Conservation (phyloP, 2,888 invertebrate genomes). For the Acanthosoma haemorrhoidale region DNA sequence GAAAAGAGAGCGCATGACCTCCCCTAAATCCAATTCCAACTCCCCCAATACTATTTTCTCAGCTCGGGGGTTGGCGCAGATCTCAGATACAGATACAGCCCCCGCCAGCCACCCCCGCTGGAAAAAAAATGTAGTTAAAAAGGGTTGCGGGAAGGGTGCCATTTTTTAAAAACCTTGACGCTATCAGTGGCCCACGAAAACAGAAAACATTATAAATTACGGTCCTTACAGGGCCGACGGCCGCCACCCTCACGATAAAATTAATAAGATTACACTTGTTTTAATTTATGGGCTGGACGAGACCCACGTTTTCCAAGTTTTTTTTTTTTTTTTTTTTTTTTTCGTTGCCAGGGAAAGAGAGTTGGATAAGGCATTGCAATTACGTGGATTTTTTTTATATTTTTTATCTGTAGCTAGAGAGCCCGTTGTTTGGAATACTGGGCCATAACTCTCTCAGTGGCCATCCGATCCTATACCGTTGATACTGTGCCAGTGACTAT, state of each 20-base stretch:
- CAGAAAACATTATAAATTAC: conserved; percentile 33
- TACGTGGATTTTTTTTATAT: conserved; percentile 25
- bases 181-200: conserved; percentile 28
- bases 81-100: conserved; percentile 24
- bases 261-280: conserved; percentile 39
- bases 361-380: conserved; percentile 30
- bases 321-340: conserved; percentile 25
- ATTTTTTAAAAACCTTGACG: conserved; percentile 31
- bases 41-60: conserved; percentile 28
- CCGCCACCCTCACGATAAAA: conserved; percentile 34
- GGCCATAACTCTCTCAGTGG: conserved; percentile 15
- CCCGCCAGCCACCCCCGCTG: background rate
- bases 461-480: background rate
- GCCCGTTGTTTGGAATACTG: background rate
- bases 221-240: background rate
- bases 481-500: too few relatives aligned
- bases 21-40: conserved; percentile 22
- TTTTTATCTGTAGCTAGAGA: conserved; percentile 9
- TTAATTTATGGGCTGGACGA: conserved; percentile 35
- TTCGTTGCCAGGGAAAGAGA: conserved; percentile 20
- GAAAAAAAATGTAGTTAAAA: conserved; percentile 30
- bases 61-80: conserved; percentile 15
- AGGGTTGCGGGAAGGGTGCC: conserved; percentile 28
- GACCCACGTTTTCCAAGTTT: conserved; percentile 18
- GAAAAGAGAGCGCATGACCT: background rate